Conservation (phyloP, 1,140 invertebrate species). For the Rhyacophila brunnea region DNA sequence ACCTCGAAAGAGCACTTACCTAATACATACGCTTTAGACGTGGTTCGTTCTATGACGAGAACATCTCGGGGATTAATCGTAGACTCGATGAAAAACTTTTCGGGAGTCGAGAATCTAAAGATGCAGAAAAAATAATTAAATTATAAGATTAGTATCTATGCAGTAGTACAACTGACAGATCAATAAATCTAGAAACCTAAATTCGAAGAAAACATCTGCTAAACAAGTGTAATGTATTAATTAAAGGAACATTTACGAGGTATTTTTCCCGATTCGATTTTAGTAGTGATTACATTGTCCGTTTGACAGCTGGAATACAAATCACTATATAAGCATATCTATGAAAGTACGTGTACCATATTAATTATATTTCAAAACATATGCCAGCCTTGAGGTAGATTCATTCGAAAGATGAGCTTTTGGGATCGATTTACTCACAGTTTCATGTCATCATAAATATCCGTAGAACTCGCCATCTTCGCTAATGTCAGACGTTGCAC, state of each 20-base stretch:
- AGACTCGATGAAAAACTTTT: constrained; percentile 73
- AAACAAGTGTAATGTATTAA: too few relatives aligned
- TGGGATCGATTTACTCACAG: constrained; percentile 59
- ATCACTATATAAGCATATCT: too few relatives aligned
- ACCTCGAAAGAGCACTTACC: constrained; percentile 44
- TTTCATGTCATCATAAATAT: constrained; percentile 63
- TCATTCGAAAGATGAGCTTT: too few relatives aligned
- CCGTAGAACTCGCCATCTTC: constrained; percentile 30
- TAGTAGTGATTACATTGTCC: too few relatives aligned
- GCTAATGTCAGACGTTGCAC: constrained; percentile 1
- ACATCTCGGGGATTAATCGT: constrained; percentile 58
- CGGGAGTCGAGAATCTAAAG: constrained; percentile 67
- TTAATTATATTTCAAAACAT: too few relatives aligned
- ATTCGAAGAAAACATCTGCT: too few relatives aligned
- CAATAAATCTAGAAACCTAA: too few relatives aligned
- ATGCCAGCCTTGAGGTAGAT: too few relatives aligned
- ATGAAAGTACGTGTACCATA: too few relatives aligned
- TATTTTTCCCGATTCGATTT: not conserved
- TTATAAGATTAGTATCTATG: too few relatives aligned
- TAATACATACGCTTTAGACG: constrained; percentile 65
- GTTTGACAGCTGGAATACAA: not conserved
- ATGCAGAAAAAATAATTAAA: not conserved
- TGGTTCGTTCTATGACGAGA: constrained; percentile 70
- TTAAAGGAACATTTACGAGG: not conserved
- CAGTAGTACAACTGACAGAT: too few relatives aligned